These are phyloP conservation scores for Steinernema scapterisci DNA, from an alignment of 2,888 invertebrate genomes.

Conservation along the genomic window DNA sequence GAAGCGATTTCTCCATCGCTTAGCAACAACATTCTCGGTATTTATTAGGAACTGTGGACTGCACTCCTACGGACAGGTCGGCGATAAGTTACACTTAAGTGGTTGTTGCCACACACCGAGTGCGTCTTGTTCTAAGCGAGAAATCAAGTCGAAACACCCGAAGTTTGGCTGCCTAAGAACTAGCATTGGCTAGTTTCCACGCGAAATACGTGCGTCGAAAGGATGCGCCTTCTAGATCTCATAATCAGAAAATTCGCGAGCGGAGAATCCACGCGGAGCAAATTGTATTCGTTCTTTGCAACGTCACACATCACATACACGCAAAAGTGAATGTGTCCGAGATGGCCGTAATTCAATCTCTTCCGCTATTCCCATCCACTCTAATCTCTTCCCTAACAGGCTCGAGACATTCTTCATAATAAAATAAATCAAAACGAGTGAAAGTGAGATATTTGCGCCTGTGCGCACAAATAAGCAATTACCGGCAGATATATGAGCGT, in stretches of 20 bases:
- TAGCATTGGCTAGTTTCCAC: too few species aligned
- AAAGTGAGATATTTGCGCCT: not conserved
- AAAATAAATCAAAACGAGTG: conserved; percentile 18
- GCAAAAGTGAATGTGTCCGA: conserved; percentile 6
- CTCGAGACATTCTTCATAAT: conserved; percentile 14
- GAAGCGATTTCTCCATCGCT: too few species aligned
- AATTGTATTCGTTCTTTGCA: conserved; percentile 22
- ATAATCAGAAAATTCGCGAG: conserved; percentile 1
- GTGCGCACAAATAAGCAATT: conserved; percentile 29
- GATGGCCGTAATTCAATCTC: conserved; percentile 21
- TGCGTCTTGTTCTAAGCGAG: not conserved
- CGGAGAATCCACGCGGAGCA: not conserved
- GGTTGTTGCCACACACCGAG: too few species aligned
- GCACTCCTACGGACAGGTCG: too few species aligned
- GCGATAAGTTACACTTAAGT: too few species aligned
- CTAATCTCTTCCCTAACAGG: conserved; percentile 25
- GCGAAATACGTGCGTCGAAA: too few species aligned
- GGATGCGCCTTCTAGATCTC: too few species aligned
- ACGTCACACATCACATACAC: conserved; percentile 14
- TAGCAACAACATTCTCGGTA: too few species aligned
- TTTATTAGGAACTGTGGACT: too few species aligned
- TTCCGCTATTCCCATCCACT: conserved; percentile 12
- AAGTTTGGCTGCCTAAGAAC: too few species aligned
- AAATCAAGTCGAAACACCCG: not conserved
- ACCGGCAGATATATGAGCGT: conserved; percentile 19